Percentiles rank a stretch among this genome's conserved stretches.
Conservation (phyloP, 2,888 invertebrate species). For the Pardosa pseudoannulata region DNA sequence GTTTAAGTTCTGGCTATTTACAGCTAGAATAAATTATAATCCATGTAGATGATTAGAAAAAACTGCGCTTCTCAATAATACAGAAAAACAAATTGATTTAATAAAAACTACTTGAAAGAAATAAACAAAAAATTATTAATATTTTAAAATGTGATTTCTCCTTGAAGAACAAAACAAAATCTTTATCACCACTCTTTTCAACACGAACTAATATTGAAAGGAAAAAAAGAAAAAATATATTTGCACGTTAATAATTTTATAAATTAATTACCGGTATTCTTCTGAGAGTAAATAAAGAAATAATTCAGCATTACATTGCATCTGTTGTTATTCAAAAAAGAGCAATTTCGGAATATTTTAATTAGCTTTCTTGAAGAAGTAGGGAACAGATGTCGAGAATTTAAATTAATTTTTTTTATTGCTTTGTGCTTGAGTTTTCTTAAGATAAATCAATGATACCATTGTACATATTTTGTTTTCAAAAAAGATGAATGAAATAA, state of each 20-base stretch:
- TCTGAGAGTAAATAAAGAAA: background rate
- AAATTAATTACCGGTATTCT: slow-evolving; percentile 1
- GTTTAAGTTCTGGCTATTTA: no score
- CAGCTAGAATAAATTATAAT: no score
- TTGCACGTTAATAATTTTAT: background rate
- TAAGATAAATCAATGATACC: background rate
- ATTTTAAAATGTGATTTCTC: no score
- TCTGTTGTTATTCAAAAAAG: slow-evolving; percentile 10
- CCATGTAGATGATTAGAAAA: no score
- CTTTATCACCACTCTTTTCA: no score
- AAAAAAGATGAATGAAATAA: background rate
- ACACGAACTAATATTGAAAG: background rate
- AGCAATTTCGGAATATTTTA: slow-evolving; percentile 1
- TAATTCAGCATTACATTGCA: background rate
- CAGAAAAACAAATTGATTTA: no score
- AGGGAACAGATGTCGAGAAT: background rate
- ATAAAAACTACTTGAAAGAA: no score
- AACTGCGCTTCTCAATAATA: no score
- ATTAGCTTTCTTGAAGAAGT: background rate
- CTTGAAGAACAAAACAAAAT: no score
- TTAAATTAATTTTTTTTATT: slow-evolving; percentile 5
- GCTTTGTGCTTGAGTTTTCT: background rate
- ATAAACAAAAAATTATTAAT: no score
- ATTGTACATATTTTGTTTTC: background rate
- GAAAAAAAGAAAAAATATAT: background rate